Evolutionary conservation across 30 jellyfish, hydroid and myxozoan species (phyloP), one percentile per base, ranked within the genome.

Genomic region (Rhopilema esculentum): DNA sequence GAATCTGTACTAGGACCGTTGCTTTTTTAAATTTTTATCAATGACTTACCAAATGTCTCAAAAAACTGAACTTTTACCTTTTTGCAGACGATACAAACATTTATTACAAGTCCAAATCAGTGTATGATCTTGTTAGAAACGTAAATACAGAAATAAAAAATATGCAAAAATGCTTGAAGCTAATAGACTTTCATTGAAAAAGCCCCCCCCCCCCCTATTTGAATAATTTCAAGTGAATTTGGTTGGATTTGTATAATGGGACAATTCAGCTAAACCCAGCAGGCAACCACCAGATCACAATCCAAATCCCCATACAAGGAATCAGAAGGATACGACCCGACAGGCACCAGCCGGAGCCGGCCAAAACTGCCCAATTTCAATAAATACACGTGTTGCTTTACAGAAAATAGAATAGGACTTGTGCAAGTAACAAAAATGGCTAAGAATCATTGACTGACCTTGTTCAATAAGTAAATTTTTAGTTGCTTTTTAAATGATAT

Each of bases 391-490:
- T 40, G 57, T 6, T 40, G 6, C 57, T 40, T 40, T 40, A 40
- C 6, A 40, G 57, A 40, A 40, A 40, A 40, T 69, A 40, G 24
- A 69, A 69, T 69, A 69, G 79, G 33, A 69, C 29, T 69, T 25
- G 73, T 63, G 73, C 73, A 63, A 20, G 30, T 69, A 69, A 52
- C 74, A 40, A 75, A 52, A 25, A 52, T 33, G 24, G 86, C 74
- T 75, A 2, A 20, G 66, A 75, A 12, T 75, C 67, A 75, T 26
- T 50, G 71, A 50, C 53, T 50, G 81, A 79, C 81, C 30, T 53
- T 62, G 89, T 79, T 79, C 89, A 79, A 79, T 79, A 79, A 79
- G 27, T 25, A 28, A 61, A 24, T 79, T 62, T 79, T 79, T 66
- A 79, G 89, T 79, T 53, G 66, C 65, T 18, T 28, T 53, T 79